These are phyloP conservation scores for Prosapia bicincta DNA, from an alignment of 2,888 invertebrate species.

Conservation along the genomic window DNA sequence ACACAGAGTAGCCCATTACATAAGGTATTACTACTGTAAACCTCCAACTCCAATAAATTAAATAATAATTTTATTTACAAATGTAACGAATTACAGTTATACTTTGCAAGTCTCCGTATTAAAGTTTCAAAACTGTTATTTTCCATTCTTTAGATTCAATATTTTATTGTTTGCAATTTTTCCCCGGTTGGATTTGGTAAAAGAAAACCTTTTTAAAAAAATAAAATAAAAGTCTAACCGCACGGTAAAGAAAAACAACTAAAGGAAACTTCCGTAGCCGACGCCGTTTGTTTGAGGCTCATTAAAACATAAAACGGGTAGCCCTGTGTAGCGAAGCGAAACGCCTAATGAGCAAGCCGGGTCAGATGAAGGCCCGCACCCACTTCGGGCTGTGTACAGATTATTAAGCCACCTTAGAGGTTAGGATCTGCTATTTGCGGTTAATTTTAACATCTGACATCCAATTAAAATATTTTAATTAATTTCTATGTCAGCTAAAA, in stretches of 20 bases:
- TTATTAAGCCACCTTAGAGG: not conserved
- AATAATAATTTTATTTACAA: too few species aligned
- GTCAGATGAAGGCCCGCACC: not conserved
- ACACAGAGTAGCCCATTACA: too few species aligned
- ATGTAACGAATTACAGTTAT: too few species aligned
- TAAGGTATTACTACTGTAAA: too few species aligned
- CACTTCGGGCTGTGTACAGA: not conserved
- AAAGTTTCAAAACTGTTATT: too few species aligned
- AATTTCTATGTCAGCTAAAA: not conserved
- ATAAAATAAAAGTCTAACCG: not conserved
- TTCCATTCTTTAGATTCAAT: too few species aligned
- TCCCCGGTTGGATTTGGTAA: too few species aligned
- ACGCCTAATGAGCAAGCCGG: not conserved
- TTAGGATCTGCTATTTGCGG: not conserved
- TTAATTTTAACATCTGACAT: not conserved
- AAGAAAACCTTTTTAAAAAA: too few species aligned
- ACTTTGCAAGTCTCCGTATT: too few species aligned
- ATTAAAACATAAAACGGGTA: not conserved
- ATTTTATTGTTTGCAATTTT: too few species aligned
- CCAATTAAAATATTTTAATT: slow-evolving; percentile 2
- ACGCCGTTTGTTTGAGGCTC: not conserved
- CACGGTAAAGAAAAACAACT: not conserved
- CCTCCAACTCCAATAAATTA: too few species aligned
- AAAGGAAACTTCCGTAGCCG: not conserved
- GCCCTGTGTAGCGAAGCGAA: not conserved